These are phyloP conservation scores for Nyctibius bracteatus DNA, from an alignment of 2,113 vertebrate species.

Conservation along the genomic window DNA sequence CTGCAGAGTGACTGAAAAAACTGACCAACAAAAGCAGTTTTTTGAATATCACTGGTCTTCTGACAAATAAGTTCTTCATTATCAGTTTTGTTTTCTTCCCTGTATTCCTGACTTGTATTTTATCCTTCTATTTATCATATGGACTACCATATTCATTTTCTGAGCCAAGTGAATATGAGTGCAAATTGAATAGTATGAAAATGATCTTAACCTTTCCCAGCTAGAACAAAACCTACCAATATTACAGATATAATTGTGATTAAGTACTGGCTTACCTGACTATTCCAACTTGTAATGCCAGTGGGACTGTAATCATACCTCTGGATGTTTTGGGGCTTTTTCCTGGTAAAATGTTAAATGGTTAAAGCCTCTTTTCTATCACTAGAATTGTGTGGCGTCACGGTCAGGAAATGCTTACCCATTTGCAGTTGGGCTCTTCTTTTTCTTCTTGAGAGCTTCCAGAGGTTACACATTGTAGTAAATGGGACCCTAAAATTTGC, in stretches of 20 bases:
- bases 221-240: not conserved
- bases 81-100: not conserved
- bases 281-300: not conserved
- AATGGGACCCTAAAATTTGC: not conserved
- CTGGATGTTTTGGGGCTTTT: not conserved
- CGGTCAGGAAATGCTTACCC: not conserved
- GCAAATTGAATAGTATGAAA: not conserved
- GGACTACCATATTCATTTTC: not conserved
- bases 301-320: not conserved
- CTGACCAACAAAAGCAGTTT: not conserved
- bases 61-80: slow-evolving; percentile 26
- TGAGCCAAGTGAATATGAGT: not conserved
- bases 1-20: not conserved
- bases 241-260: not conserved
- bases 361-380: not conserved
- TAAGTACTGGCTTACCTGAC: not conserved
- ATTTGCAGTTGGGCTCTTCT: not conserved
- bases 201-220: not conserved
- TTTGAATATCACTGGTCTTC: not conserved
- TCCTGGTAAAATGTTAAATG: not conserved
- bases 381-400: not conserved
- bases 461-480: not conserved
- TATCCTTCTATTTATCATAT: not conserved
- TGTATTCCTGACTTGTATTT: not conserved
- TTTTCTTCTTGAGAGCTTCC: not conserved